phyloP scores from a whole-genome alignment of 2,888 invertebrate species.

The Acrobasis consociella region DNA sequence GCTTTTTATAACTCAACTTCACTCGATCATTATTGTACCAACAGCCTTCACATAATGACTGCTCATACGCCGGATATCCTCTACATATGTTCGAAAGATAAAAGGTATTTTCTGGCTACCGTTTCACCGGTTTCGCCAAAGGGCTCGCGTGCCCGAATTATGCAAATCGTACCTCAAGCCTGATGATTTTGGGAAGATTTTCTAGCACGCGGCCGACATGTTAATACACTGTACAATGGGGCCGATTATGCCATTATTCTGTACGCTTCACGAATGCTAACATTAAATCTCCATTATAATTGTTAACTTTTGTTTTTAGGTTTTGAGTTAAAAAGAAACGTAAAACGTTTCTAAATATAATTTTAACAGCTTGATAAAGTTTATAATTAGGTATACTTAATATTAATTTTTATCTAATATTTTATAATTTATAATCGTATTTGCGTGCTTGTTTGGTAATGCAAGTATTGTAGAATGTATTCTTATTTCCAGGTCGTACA shows the following conservation, averaged over 20 bases:
- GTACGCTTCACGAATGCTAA: not conserved
- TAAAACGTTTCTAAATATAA: no score
- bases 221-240: conserved; percentile 13
- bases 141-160: conserved; percentile 73
- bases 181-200: conserved; percentile 4
- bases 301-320: not conserved
- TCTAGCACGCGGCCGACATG: conserved; percentile 19
- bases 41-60: conserved; percentile 58
- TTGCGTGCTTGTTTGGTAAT: no score
- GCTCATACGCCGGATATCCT: conserved; percentile 75
- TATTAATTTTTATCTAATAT: no score
- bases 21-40: conserved; percentile 14
- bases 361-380: no score
- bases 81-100: conserved; percentile 63
- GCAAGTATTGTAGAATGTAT: no score
- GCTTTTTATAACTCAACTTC: not conserved
- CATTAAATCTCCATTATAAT: not conserved
- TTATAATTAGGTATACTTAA: no score
- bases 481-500: no score
- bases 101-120: conserved; percentile 65
- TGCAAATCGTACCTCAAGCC: conserved; percentile 26
- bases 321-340: no score
- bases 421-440: no score
- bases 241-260: conserved; percentile 5
- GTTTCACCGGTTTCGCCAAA: conserved; percentile 53